Base-by-base conservation (phyloP, 2,797 vertebrate species). In the Ispidina lecontei region DNA sequence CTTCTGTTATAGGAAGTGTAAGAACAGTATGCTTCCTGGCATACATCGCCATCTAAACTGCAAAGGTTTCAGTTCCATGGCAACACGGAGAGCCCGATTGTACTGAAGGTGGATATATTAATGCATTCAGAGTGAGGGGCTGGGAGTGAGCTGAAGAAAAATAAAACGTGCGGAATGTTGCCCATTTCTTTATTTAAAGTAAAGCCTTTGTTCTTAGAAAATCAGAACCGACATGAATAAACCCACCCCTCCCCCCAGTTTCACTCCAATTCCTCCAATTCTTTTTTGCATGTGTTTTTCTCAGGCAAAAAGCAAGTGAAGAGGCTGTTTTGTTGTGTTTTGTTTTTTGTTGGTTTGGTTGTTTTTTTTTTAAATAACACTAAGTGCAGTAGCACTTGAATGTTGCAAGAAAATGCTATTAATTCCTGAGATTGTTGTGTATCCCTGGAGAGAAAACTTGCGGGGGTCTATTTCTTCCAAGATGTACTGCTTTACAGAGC, bases 31-130 rank as follows among this genome's bases (percentile, higher is more conserved):
- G 94, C 95, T 96, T 86, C 90, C 91, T 95, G 94, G 95, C 80
- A 5, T 93, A 70, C 86, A 90, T 94, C 28, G 17, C 91, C 89
- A 55, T 93, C 93, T 84, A 44, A 79, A 83, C 96, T 93, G 90
- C 90, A 91, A 95, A 96, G 95, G 86, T 90, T 97, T 95, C 94
- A 91, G 68, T 97, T 97, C 97, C 97, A 97, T 98, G 97, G 97
- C 96, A 98, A 97, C 97, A 88, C 7, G 14, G 83, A 92, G 93
- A 94, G 68, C 93, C 71, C 6, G n/a, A 56, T 84, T 93, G 84
- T 96, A 87, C 94, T 89, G 71, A 94, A 94, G 96, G 93, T 97
- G 94, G 92, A 37, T 91, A 89, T 85, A 94, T 96, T 97, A 94
- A 94, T 87, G 91, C 74, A 80, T 93, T 96, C 96, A 94, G 94